Base-by-base conservation (phyloP, 2,888 invertebrate species). In the Drosophila kambysellisi region DNA sequence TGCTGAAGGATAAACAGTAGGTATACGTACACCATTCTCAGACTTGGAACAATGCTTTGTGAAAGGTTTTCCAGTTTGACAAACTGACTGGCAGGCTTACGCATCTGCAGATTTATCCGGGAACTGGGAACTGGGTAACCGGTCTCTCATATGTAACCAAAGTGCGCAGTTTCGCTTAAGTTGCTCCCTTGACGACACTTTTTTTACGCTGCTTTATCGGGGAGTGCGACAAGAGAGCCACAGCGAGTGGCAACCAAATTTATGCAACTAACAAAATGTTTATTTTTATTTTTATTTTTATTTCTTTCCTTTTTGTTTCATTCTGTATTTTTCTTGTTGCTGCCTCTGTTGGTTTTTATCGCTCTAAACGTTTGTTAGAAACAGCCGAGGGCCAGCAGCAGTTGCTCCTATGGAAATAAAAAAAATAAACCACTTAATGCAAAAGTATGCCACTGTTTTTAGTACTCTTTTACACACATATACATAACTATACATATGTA, bases 251-350 rank as follows among this genome's bases (percentile, higher is more conserved):
- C 39, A 29, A 60, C 70, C 58, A 81, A 86, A 86, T 86, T 88
- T 86, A 86, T 85, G 86, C 85, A 88, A 87, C 86, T 78, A 86
- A 81, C 82, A 81, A 86, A 83, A 86, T 88, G 76, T 82, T 82
- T 73, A 53, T 69, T 69, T 68, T 65, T 62, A 29, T 62, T 51
- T 41, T 59, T 11, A 3, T 41, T 46, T 46, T 25, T 46, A 15
- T 25, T 25, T 20, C 11, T 43, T 11, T 43, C 17, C 20, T 33
- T 64, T 41, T 37, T 41, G 3, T 51, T 50, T 58, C 50, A 25
- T 51, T 58, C 15, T 59, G 32, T 58, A 20, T 20, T 43, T 71
- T 56, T 51, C 67, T 17, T 66, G 41, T 60, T 29, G 20, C 30
- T 35, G 60, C 70, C 70, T 60, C 71, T 66, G 71, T 74, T 48